These are phyloP conservation scores for Andrena minutula DNA, from an alignment of 2,888 invertebrate species.

Conservation along the genomic window DNA sequence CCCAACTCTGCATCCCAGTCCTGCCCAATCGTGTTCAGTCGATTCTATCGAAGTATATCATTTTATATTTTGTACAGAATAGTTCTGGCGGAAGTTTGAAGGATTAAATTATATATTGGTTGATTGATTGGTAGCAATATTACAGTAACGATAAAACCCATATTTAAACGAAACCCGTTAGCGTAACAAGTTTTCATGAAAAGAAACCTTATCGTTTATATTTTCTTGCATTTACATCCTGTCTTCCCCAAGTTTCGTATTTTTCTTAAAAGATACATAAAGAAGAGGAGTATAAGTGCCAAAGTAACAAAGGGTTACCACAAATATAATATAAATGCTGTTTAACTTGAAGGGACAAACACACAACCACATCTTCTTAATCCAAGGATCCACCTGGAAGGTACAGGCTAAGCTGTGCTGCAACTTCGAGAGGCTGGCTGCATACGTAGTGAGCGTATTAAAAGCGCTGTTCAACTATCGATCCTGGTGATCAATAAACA, in stretches of 20 bases:
- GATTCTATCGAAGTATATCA: too few species aligned
- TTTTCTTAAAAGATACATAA: constrained; percentile 17
- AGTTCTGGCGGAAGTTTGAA: too few species aligned
- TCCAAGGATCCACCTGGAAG: too few species aligned
- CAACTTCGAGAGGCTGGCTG: not conserved
- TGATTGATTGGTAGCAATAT: too few species aligned
- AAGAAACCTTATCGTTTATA: not conserved
- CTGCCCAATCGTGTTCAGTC: too few species aligned
- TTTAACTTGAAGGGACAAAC: not conserved
- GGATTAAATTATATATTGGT: too few species aligned
- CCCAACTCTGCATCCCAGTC: too few species aligned
- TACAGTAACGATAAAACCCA: too few species aligned
- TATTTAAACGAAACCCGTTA: not conserved
- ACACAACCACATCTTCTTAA: not conserved
- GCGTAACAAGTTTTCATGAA: not conserved
- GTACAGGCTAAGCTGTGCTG: too few species aligned
- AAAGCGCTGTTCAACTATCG: constrained; percentile 43
- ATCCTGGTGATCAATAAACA: constrained; percentile 25
- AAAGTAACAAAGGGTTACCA: constrained; percentile 29
- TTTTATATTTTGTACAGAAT: too few species aligned
- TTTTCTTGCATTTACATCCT: not conserved
- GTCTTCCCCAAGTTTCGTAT: not conserved
- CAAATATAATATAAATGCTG: constrained; percentile 25
- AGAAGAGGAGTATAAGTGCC: constrained; percentile 2
- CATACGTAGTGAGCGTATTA: constrained; percentile 8